phyloP scores from a whole-genome alignment of 2,888 invertebrate genomes.

The Halictus ligatus region DNA sequence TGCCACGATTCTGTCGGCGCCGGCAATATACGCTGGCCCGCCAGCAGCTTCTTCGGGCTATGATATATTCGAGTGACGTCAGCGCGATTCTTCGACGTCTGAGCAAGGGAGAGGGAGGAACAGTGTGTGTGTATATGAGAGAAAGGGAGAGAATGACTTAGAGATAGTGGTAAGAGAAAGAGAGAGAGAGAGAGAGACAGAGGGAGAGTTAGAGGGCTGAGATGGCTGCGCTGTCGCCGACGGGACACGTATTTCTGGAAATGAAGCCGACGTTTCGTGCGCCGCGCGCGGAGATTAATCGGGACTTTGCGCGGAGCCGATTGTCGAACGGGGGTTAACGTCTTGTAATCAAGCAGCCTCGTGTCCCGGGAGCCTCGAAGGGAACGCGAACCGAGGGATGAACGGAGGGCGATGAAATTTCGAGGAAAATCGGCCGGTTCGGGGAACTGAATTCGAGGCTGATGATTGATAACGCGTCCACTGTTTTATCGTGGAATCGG shows the following conservation, averaged over 20 bases:
- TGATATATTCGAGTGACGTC: slow-evolving; percentile 59
- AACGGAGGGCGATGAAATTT: neutral
- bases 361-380: neutral
- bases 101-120: neutral
- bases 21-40: slow-evolving; percentile 49
- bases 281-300: slow-evolving; percentile 50
- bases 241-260: slow-evolving; percentile 44
- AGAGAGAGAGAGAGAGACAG: neutral
- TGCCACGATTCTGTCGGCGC: slow-evolving; percentile 48
- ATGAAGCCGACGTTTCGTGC: slow-evolving; percentile 28
- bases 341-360: slow-evolving; percentile 37
- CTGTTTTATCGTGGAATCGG: neutral
- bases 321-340: slow-evolving; percentile 42
- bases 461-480: neutral
- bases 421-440: neutral
- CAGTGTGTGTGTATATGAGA: neutral
- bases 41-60: slow-evolving; percentile 35
- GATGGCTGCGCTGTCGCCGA: slow-evolving; percentile 6
- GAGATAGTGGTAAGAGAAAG: neutral
- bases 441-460: neutral
- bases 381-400: neutral
- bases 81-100: slow-evolving; percentile 58
- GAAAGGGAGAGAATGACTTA: neutral
- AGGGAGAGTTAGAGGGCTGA: neutral
- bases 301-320: slow-evolving; percentile 30